Base-by-base conservation (phyloP, 2,113 vertebrate species). In the Chloropsis hardwickii region DNA sequence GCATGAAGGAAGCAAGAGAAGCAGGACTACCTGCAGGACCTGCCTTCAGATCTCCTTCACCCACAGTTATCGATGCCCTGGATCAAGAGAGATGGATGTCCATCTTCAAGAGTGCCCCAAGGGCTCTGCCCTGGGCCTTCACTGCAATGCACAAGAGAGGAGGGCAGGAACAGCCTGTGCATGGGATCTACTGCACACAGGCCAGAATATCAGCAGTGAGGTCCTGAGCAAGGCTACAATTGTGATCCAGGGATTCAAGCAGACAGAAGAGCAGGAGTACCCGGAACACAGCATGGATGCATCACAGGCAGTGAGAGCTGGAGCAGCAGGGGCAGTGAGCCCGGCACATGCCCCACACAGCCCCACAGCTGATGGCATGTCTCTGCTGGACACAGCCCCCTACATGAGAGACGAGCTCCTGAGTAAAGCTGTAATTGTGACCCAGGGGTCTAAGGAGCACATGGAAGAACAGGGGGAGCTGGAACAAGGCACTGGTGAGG, bases 291-390 rank as follows among this genome's bases (percentile, higher is more conserved):
- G 78, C 14, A 33, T 0, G 2, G 17, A 48, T 28, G 14, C 18
- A 57, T 21, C 28, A 18, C 5, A 4, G n/a, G 8, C 53, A n/a
- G 23, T 9, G 23, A 40, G 9, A 48, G 18, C 29, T 9, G 33
- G 79, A 48, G 64, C 23, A 33, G n/a, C 51, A 57, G 25, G 22
- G 19, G 4, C 23, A 69, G 29, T 4, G 42, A 22, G n/a, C 3
- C 17, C 0, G 0, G 22, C 42, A 57, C n/a, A 14, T 17, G 14
- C 1, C 2, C n/a, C 0, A 0, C 51, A 22, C 35, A 58, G 44
- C 18, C 14, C 14, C 23, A n/a, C 14, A 23, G 44, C 64, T 58
- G 13, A n/a, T 57, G 21, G 21, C 54, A 9, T 2, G 4, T 13
- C 54, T 56, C 20, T 42, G 18, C 29, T 4, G 33, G 40, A 45